phyloP scores from a whole-genome alignment of 2,888 invertebrate genomes.

The Diplazon laetatorius region DNA sequence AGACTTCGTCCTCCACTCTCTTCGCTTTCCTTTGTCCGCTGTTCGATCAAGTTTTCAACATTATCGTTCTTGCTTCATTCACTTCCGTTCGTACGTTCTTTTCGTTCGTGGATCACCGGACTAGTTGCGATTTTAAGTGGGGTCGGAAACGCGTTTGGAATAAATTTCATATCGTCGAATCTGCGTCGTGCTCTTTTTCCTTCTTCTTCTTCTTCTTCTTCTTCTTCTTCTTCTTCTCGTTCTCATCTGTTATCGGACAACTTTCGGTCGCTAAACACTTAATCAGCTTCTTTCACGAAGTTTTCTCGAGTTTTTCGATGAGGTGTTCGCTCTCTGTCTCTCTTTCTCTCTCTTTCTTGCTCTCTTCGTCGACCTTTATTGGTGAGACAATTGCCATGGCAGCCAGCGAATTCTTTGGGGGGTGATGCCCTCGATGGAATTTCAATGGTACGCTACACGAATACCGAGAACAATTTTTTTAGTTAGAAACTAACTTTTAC shows the following conservation, averaged over 20 bases:
- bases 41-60: constrained; percentile 67
- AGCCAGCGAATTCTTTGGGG: constrained; percentile 40
- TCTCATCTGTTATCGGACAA: constrained; percentile 3
- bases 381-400: constrained; percentile 31
- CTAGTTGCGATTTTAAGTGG: constrained; percentile 59
- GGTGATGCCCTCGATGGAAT: constrained; percentile 34
- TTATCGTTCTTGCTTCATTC: constrained; percentile 1
- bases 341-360: background rate
- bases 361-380: background rate
- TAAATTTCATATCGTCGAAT: constrained; percentile 67
- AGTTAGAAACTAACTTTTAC: constrained; percentile 41
- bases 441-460: constrained; percentile 33
- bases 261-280: constrained; percentile 58
- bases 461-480: constrained; percentile 54
- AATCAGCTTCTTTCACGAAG: constrained; percentile 51
- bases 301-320: constrained; percentile 42
- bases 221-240: no score
- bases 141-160: constrained; percentile 70
- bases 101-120: background rate
- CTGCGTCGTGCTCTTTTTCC: constrained; percentile 12
- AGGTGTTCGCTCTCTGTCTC: constrained; percentile 30
- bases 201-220: background rate
- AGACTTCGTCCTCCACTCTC: constrained; percentile 21
- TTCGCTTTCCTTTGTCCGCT: constrained; percentile 57
- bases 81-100: constrained; percentile 1